phyloP scores from a whole-genome alignment of 1,140 invertebrate species.

The Sycophaga agraensis region DNA sequence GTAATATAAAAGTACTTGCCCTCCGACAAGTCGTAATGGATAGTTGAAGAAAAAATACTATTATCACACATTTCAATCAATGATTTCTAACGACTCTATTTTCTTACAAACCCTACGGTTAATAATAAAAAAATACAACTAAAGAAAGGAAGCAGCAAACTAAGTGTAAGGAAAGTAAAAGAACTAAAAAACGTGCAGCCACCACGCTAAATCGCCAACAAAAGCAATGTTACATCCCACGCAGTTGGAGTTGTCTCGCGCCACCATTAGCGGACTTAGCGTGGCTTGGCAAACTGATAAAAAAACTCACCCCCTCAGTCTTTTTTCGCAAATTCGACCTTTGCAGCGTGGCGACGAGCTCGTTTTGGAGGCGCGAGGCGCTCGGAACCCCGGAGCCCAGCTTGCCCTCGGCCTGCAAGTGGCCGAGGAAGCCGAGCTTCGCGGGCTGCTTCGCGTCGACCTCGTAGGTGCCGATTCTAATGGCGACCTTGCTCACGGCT shows the following conservation, averaged over 20 bases:
- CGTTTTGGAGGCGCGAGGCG: slow-evolving; percentile 69
- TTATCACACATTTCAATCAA: not conserved
- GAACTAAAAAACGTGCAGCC: slow-evolving; percentile 21
- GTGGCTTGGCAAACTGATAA: not conserved
- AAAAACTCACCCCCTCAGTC: slow-evolving; percentile 65
- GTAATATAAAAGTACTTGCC: no score
- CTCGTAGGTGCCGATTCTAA: slow-evolving; percentile 52
- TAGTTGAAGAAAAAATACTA: not conserved
- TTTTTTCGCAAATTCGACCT: slow-evolving; percentile 71
- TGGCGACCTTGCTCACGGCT: slow-evolving; percentile 45
- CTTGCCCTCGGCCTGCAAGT: slow-evolving; percentile 29
- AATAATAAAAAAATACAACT: slow-evolving; percentile 9
- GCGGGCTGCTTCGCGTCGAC: slow-evolving; percentile 64
- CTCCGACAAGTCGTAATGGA: no score
- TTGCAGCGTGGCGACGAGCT: slow-evolving; percentile 71
- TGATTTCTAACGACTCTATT: not conserved
- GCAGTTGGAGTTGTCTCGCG: no score
- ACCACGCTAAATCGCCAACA: slow-evolving; percentile 12
- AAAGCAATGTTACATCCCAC: no score
- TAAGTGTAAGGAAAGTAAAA: slow-evolving; percentile 1
- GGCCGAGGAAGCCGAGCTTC: slow-evolving; percentile 68
- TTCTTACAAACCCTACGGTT: slow-evolving; percentile 26
- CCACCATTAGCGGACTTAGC: slow-evolving; percentile 5
- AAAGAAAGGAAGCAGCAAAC: not conserved
- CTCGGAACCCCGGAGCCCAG: slow-evolving; percentile 38